A percentile compares a stretch with the other conserved stretches of the same genome.
phyloP scores from a whole-genome alignment of 2,888 invertebrate species.

The Steinernema carpocapsae region DNA sequence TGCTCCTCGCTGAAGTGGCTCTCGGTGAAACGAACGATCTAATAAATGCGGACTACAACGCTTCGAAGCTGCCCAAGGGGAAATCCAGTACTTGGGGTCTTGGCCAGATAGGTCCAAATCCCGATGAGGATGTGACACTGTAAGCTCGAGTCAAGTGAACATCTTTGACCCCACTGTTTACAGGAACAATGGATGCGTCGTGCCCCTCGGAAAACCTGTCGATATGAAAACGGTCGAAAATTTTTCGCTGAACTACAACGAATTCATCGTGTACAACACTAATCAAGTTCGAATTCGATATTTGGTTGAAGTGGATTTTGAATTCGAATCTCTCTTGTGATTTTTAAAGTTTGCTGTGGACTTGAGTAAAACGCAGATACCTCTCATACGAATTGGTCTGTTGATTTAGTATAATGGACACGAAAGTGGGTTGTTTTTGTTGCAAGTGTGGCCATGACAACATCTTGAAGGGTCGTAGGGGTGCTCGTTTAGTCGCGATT shows the following conservation, averaged over 20 bases:
- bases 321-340: constrained; percentile 54
- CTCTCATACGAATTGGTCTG: not conserved
- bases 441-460: not conserved
- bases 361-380: not conserved
- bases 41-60: constrained; percentile 69
- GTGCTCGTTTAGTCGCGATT: not conserved
- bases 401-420: not conserved
- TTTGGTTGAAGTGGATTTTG: constrained; percentile 71
- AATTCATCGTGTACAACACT: constrained; percentile 72
- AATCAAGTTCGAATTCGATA: constrained; percentile 72
- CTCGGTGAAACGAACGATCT: constrained; percentile 36
- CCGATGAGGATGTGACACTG: constrained; percentile 44
- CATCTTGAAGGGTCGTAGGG: not conserved
- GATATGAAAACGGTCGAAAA: constrained; percentile 56
- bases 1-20: constrained; percentile 71
- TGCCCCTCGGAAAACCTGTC: constrained; percentile 70
- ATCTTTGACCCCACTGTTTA: constrained; percentile 27
- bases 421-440: not conserved
- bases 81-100: constrained; percentile 71
- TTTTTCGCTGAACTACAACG: constrained; percentile 72
- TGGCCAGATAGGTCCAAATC: constrained; percentile 70
- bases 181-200: constrained; percentile 64
- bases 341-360: not conserved
- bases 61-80: constrained; percentile 69
- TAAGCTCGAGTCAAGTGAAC: too few species aligned